A percentile compares a stretch with the other conserved stretches of the same genome.
phyloP scores from a whole-genome alignment of 35 echinoderm and acorn worm genomes.

The Eucidaris tribuloides region DNA sequence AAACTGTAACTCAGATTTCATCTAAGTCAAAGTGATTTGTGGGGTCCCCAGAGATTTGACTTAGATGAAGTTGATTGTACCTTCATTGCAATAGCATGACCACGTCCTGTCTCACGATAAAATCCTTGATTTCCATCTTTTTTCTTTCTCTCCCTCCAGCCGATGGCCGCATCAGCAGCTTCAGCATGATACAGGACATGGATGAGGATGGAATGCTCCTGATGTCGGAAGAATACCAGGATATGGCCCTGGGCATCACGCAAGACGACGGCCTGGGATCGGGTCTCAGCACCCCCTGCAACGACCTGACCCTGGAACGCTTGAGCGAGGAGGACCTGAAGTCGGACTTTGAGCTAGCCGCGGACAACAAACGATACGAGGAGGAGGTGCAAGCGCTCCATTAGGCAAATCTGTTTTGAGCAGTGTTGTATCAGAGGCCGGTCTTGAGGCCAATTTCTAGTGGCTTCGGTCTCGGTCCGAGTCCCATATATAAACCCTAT shows the following conservation, averaged over 20 bases:
- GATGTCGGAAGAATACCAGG: slow-evolving; percentile 33
- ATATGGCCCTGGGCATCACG: slow-evolving; percentile 77
- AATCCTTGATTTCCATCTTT: neutral
- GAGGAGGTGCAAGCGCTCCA: slow-evolving; percentile 46
- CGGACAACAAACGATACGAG: slow-evolving; percentile 35
- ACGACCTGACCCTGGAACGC: slow-evolving; percentile 70
- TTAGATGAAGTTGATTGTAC: no score
- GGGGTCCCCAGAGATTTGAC: no score
- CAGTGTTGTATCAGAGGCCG: no score
- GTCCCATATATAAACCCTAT: no score
- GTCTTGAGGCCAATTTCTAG: no score
- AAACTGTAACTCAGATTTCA: no score
- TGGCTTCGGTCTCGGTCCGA: no score
- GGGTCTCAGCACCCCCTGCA: slow-evolving; percentile 92
- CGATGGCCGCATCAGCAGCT: slow-evolving; percentile 77
- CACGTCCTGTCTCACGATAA: neutral
- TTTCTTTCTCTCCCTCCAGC: slow-evolving; percentile 15
- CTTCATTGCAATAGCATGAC: neutral
- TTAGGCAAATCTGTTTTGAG: neutral
- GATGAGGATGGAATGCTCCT: slow-evolving; percentile 26
- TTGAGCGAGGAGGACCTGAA: slow-evolving; percentile 69
- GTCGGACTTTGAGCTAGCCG: slow-evolving; percentile 46
- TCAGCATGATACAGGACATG: slow-evolving; percentile 68
- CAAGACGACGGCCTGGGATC: slow-evolving; percentile 91
- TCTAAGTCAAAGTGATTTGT: no score